A percentile compares a stretch with the other conserved stretches of the same genome.
These are phyloP conservation scores for Argyra leucocephala DNA, from an alignment of 2,888 invertebrate species.

Conservation along the genomic window DNA sequence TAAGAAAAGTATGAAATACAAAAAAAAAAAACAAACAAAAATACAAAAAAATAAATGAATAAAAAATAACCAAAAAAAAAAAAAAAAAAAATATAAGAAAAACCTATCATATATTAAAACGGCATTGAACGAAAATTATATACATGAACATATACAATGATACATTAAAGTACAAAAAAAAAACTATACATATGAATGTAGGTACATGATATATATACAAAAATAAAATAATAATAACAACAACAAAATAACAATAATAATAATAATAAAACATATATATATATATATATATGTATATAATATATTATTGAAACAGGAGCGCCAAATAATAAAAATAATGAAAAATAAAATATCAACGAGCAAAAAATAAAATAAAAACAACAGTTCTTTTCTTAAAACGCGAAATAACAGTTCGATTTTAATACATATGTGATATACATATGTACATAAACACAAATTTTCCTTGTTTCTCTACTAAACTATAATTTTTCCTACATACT, in stretches of 20 bases:
- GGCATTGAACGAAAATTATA: not conserved
- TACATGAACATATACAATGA: not conserved
- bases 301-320: not conserved
- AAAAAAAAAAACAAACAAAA: slow-evolving; percentile 14
- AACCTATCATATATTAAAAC: not conserved
- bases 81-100: not conserved
- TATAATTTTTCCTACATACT: not conserved
- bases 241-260: too few relatives aligned
- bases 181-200: too few relatives aligned
- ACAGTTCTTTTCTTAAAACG: not conserved
- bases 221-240: too few relatives aligned
- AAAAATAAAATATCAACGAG: not conserved
- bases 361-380: not conserved
- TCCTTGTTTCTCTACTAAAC: too few relatives aligned
- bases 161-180: too few relatives aligned
- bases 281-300: not conserved
- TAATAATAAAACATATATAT: not conserved
- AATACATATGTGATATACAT: too few relatives aligned
- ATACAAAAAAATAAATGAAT: slow-evolving; percentile 13
- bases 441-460: too few relatives aligned
- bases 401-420: slow-evolving; percentile 3
- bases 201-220: not conserved
- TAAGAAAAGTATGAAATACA: slow-evolving; percentile 15
- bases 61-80: not conserved
- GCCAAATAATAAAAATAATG: not conserved